Conservation (phyloP, 2,888 invertebrate genomes). For the Eremobia ochroleuca region DNA sequence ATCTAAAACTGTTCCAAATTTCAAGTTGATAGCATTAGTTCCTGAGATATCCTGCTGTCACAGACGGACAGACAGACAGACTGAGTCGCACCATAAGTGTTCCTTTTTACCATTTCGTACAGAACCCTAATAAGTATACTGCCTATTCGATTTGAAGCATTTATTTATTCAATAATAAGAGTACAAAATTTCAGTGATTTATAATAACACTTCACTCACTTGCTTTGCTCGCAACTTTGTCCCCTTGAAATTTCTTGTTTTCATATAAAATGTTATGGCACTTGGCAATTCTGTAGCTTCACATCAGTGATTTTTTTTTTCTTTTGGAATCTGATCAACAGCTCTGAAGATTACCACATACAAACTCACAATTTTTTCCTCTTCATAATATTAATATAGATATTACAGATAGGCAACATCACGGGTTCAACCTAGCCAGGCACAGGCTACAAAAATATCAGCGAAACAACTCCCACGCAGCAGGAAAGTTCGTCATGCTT, state of each 20-base stretch:
- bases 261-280: background rate
- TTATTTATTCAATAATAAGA: background rate
- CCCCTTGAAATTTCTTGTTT: background rate
- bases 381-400: background rate
- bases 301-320: background rate
- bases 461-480: slow-evolving; percentile 59
- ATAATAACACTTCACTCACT: background rate
- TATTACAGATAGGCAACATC: background rate
- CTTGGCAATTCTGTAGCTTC: background rate
- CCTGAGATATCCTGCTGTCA: too few relatives aligned
- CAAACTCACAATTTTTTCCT: background rate
- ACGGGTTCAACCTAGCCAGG: background rate
- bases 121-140: slow-evolving; percentile 20
- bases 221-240: background rate
- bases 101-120: too few relatives aligned
- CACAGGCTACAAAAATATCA: slow-evolving; percentile 39
- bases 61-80: too few relatives aligned
- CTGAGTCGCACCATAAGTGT: too few relatives aligned
- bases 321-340: background rate
- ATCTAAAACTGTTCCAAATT: too few relatives aligned
- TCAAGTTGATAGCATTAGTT: too few relatives aligned
- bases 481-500: slow-evolving; percentile 60
- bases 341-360: background rate
- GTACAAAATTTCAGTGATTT: background rate
- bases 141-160: background rate